These are phyloP conservation scores for Phylloscopus collybita DNA, from an alignment of 2,797 vertebrate genomes.

Conservation along the genomic window DNA sequence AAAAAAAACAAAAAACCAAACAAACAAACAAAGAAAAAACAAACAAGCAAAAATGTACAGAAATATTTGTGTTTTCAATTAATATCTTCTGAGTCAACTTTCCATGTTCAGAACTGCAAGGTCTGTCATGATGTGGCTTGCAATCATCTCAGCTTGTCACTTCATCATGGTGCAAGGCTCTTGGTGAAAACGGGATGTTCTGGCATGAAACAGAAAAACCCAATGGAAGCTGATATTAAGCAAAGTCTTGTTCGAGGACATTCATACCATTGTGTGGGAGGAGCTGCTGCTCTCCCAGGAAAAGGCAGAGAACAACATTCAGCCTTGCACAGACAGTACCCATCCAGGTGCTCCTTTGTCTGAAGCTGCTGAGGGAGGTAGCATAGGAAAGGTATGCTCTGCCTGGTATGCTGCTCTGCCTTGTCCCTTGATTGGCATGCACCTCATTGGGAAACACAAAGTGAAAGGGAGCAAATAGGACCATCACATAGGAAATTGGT, in stretches of 20 bases:
- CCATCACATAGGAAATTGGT: neutral
- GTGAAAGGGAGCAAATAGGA: neutral
- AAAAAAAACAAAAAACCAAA: neutral
- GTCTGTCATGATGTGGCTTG: neutral
- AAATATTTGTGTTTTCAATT: neutral
- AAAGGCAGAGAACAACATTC: fast-evolving
- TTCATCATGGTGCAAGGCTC: neutral
- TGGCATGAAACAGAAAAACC: neutral
- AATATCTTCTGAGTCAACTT: neutral
- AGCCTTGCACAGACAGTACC: neutral
- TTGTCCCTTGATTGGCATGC: neutral
- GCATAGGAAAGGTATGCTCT: neutral
- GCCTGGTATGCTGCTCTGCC: neutral
- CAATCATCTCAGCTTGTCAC: neutral
- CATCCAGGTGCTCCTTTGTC: neutral
- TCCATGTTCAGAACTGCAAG: fast-evolving
- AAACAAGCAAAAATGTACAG: neutral
- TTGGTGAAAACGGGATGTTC: fast-evolving
- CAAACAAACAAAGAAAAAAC: too few relatives aligned
- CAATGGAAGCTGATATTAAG: neutral
- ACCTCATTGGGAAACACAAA: neutral
- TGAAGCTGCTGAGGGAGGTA: neutral
- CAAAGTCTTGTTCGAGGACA: fast-evolving
- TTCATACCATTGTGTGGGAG: fast-evolving
- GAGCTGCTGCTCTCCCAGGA: neutral